Percentiles rank a stretch among this genome's conserved stretches.
These are phyloP conservation scores for Nudaria mundana DNA, from an alignment of 2,888 invertebrate species.

Conservation along the genomic window DNA sequence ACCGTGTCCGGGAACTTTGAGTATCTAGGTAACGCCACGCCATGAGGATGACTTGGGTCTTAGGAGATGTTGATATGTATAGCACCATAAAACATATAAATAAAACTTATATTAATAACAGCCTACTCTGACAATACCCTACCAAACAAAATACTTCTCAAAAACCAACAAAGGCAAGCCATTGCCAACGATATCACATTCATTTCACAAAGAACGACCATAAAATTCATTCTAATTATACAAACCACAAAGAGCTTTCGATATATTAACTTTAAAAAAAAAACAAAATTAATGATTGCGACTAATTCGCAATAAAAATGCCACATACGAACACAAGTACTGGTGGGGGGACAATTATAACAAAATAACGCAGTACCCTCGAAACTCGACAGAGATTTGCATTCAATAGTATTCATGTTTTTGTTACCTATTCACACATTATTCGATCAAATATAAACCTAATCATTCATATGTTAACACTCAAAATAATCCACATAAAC, in stretches of 20 bases:
- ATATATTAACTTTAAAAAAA: constrained; percentile 72
- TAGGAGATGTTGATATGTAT: too few species aligned
- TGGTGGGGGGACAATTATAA: constrained; percentile 71
- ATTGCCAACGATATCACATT: constrained; percentile 66
- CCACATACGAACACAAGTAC: constrained; percentile 78
- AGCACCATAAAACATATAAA: too few species aligned
- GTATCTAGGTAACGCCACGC: too few species aligned
- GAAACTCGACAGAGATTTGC: constrained; percentile 80
- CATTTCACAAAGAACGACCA: constrained; percentile 48
- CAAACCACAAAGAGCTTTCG: constrained; percentile 59
- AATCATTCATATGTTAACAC: constrained; percentile 9
- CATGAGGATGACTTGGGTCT: too few species aligned
- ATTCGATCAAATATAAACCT: constrained; percentile 31
- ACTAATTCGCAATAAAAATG: constrained; percentile 81
- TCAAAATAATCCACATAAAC: constrained; percentile 17
- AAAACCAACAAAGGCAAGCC: constrained; percentile 49
- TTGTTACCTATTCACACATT: constrained; percentile 52
- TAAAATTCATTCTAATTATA: constrained; percentile 59
- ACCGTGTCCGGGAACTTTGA: too few species aligned
- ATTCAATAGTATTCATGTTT: constrained; percentile 71
- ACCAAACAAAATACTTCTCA: constrained; percentile 41
- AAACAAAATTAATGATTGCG: constrained; percentile 80
- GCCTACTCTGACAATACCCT: constrained; percentile 22
- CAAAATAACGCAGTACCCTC: constrained; percentile 80
- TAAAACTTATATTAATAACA: constrained; percentile 15